Evolutionary conservation across 2,113 vertebrate genomes (phyloP).

Genomic region (Oceanodroma tethys): DNA sequence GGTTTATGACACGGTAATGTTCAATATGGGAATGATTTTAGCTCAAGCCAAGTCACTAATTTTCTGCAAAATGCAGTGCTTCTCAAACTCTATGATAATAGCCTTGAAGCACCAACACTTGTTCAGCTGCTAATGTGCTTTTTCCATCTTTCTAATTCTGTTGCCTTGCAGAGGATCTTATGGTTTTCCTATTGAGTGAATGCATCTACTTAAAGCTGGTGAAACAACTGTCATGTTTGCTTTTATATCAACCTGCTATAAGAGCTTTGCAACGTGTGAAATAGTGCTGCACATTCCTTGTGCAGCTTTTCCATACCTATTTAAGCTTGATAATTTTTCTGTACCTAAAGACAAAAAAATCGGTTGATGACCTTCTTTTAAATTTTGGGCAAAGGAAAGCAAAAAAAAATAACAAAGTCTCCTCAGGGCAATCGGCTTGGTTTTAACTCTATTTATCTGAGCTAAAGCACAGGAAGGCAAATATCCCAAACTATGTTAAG

Average conservation of each 20-base stretch:
- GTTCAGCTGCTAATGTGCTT: background rate
- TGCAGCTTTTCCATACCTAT: background rate
- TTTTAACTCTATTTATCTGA: background rate
- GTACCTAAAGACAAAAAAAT: background rate
- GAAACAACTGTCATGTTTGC: background rate
- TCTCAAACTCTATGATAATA: background rate
- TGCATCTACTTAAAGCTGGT: background rate
- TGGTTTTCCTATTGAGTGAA: background rate
- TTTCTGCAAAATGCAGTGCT: background rate
- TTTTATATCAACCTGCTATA: background rate
- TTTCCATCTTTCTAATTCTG: background rate
- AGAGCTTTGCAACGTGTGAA: background rate
- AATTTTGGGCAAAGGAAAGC: background rate
- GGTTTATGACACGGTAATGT: background rate
- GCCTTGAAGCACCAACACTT: background rate
- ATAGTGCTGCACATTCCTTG: background rate
- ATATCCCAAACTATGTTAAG: background rate
- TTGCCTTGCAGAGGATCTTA: background rate
- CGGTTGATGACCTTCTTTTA: background rate
- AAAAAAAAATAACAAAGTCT: background rate
- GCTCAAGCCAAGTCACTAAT: background rate
- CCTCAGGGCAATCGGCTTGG: background rate
- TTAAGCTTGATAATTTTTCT: background rate
- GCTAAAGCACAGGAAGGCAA: background rate
- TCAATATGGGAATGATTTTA: background rate